A percentile compares a stretch with the other conserved stretches of the same genome.
Evolutionary conservation across 2,888 invertebrate species (phyloP).

Genomic region (Cerastoderma edule): DNA sequence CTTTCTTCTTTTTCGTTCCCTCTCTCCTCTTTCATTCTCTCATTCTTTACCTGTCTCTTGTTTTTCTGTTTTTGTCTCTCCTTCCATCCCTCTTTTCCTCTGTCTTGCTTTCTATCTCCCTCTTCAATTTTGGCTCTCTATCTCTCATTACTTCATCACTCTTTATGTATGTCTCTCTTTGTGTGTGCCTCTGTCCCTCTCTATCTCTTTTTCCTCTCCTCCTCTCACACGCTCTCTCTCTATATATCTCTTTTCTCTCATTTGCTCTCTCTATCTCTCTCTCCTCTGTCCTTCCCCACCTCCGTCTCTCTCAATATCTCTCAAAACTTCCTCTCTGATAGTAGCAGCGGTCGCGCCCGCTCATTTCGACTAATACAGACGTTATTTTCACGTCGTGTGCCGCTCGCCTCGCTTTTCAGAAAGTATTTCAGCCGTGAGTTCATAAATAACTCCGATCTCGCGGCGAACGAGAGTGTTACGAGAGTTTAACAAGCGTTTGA

Average conservation of each 20-base stretch:
- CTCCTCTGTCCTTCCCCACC: not conserved
- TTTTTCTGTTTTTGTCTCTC: not conserved
- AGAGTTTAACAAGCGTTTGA: conserved; percentile 45
- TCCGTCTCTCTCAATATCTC: not conserved
- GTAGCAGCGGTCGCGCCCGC: too few relatives aligned
- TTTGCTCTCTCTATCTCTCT: not conserved
- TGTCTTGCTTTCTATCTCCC: too few relatives aligned
- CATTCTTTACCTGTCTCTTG: not conserved
- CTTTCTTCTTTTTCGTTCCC: not conserved
- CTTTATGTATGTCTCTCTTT: too few relatives aligned
- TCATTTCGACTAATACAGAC: not conserved
- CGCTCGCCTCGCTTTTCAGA: conserved; percentile 5
- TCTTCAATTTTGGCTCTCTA: too few relatives aligned
- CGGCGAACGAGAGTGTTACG: conserved; percentile 26
- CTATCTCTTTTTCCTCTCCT: not conserved
- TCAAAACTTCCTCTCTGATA: not conserved
- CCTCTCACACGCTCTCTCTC: not conserved
- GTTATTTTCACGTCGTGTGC: conserved; percentile 3
- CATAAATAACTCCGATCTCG: conserved; percentile 17
- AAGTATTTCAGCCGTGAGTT: conserved; percentile 16
- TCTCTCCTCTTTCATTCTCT: not conserved
- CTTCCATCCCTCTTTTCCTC: too few relatives aligned
- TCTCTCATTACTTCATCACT: too few relatives aligned
- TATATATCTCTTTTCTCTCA: not conserved
- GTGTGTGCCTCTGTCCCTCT: not conserved